Base-by-base conservation (phyloP, 2,113 vertebrate genomes). In the Morone chrysops region DNA sequence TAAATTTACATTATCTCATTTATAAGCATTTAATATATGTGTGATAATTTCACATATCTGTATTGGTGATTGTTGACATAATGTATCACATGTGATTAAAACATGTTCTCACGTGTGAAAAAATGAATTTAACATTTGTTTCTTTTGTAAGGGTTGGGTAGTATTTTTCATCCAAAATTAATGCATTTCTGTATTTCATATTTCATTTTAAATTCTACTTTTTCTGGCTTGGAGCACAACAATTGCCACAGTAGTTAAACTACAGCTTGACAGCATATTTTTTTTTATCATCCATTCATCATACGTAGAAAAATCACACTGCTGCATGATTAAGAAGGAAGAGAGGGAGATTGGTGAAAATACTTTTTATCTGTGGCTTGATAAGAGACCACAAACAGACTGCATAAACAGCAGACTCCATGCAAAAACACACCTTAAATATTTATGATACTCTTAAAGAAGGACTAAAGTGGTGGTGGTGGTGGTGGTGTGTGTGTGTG, bases 361-460 rank as follows among this genome's bases (percentile, higher is more conserved):
- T 22, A 41, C 48, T 43, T 65, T 31, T 62, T 76, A 31, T 17
- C n/a, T 14, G 51, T 69, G 61, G 45, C 56, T 61, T 72, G 67
- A 85, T 48, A 50, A 69, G 12, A 45, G 65, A 73, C 70, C 25
- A 41, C 80, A 74, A 62, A 36, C 50, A 68, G 78, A 70, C 81
- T 84, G 69, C 66, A 83, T 85, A 80, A 90, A 81, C 70, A 87
- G 61, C 47, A 75, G 72, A 20, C 66, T 74, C 45, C 22, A 22
- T 80, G 70, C 62, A 75, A 67, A 70, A 87, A 70, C 13, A 81
- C 38, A 66, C 57, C 38, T 79, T 79, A 81, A 89, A 88, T 87
- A 87, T 90, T 87, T 71, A 90, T 89, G 81, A 78, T 82, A n/a
- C 38, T 69, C 59, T 77, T 70, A 68, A n/a, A n/a, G n/a, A n/a